phyloP scores from a whole-genome alignment of 2,888 invertebrate genomes.

The Andrena camellia region DNA sequence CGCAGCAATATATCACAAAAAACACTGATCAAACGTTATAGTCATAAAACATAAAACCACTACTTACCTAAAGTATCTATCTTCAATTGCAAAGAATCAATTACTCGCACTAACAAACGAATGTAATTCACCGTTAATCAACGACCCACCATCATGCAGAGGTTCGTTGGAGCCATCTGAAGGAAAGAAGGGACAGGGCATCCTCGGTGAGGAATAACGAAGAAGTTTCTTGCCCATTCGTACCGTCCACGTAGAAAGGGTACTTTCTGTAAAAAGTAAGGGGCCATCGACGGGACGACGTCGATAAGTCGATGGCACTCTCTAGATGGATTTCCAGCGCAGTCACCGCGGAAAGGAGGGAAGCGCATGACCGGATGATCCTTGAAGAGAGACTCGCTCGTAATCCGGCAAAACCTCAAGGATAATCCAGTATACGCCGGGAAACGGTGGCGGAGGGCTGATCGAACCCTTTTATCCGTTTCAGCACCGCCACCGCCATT shows the following conservation, averaged over 20 bases:
- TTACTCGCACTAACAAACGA: neutral
- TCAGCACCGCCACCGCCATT: slow-evolving; percentile 63
- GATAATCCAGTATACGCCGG: slow-evolving; percentile 71
- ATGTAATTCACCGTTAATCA: neutral
- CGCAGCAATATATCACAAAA: no score
- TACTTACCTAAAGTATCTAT: no score
- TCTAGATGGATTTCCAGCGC: slow-evolving; percentile 51
- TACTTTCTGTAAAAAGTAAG: slow-evolving; percentile 23
- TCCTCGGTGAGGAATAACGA: slow-evolving; percentile 12
- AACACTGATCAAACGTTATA: no score
- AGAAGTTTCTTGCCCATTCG: slow-evolving; percentile 21
- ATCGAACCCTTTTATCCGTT: slow-evolving; percentile 74
- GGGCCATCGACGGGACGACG: slow-evolving; percentile 44
- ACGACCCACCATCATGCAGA: neutral
- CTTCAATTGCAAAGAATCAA: no score
- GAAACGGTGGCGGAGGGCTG: slow-evolving; percentile 38
- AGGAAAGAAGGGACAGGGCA: neutral
- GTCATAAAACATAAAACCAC: no score
- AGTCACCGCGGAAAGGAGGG: slow-evolving; percentile 14
- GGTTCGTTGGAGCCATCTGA: neutral
- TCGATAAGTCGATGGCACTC: slow-evolving; percentile 64
- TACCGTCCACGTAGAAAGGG: neutral
- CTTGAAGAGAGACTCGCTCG: slow-evolving; percentile 52
- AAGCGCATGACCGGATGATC: slow-evolving; percentile 63
- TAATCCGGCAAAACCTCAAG: slow-evolving; percentile 71